A percentile compares a stretch with the other conserved stretches of the same genome.
These are phyloP conservation scores for Heliconius hortense DNA, from an alignment of 2,888 invertebrate species.

Conservation along the genomic window DNA sequence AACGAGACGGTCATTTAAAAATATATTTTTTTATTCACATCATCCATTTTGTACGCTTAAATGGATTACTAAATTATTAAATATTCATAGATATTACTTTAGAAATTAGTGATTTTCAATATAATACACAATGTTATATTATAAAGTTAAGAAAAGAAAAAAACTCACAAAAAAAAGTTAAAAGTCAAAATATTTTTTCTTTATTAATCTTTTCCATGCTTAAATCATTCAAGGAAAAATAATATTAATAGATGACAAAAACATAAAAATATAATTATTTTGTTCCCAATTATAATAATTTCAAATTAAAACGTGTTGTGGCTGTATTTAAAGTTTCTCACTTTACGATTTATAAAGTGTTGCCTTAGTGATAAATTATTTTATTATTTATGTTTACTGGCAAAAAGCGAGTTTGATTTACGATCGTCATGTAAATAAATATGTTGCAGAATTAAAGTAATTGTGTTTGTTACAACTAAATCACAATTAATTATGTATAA, in stretches of 20 bases:
- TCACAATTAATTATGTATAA: conserved; percentile 11
- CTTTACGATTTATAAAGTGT: conserved; percentile 43
- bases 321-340: conserved; percentile 39
- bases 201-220: not conserved
- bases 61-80: too few relatives aligned
- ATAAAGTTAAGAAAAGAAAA: too few relatives aligned
- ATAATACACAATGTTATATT: not conserved
- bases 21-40: too few relatives aligned
- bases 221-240: not conserved
- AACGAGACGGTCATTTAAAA: too few relatives aligned
- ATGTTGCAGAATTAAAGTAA: conserved; percentile 24
- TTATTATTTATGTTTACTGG: conserved; percentile 36
- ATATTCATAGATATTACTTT: not conserved
- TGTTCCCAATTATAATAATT: conserved; percentile 35
- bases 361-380: conserved; percentile 41
- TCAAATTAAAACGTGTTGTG: conserved; percentile 41
- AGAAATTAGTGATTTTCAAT: not conserved
- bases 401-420: conserved; percentile 35
- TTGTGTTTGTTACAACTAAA: conserved; percentile 10
- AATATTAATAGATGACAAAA: not conserved
- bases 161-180: not conserved
- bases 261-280: conserved; percentile 28
- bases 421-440: conserved; percentile 29
- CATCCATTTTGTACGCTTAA: too few relatives aligned
- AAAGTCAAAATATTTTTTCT: not conserved